Evolutionary conservation across 23 tunicate genomes (phyloP), one percentile per base, ranked within the genome.

Genomic region (Ciona savignyi): DNA sequence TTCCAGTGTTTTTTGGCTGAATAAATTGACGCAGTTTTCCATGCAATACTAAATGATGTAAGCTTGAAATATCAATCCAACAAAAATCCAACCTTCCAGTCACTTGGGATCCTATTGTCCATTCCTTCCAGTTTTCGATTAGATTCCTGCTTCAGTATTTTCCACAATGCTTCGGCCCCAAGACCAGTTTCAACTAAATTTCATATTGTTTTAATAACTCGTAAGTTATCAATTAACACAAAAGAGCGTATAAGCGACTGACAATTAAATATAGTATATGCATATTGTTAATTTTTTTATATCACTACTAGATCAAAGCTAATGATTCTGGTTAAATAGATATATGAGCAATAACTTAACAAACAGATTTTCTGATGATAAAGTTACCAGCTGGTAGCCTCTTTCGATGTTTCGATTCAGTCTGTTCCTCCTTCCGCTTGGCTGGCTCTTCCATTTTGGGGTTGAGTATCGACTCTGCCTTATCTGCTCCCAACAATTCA

Each of bases 111-210:
- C 23, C 63, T 72, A 70, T 67, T 71, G 25, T 88, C 96, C 75
- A 82, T 72, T 30, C 65, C 70, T 29, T 63, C 64, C 2, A 88
- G 35, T 60, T 78, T 82, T 42, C 56, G 63, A 24, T 82, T 77
- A 0, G 96, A 88, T 78, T 78, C 81, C 25, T 73, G 64, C 32
- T 88, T 82, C 76, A 88, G 64, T 19, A 75, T 82, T 73, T 35
- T 67, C 96, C 86, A 88, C 51, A 88, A 27, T n/a, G 76, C 84
- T 35, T 82, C 96, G 32, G 96, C 96, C 22, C 96, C 88, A 77
- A 88, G 64, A 22, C 96, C 82, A 56, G 84, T 82, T 61, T 88
- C 88, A 60, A 88, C 83, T 62, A 35, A 62, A 66, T 64, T n/a
- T n/a, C n/a, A n/a, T n/a, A n/a, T n/a, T n/a, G n/a, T n/a, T n/a